These are phyloP conservation scores for Leptosomus discolor DNA, from an alignment of 2,113 vertebrate species.

Conservation along the genomic window DNA sequence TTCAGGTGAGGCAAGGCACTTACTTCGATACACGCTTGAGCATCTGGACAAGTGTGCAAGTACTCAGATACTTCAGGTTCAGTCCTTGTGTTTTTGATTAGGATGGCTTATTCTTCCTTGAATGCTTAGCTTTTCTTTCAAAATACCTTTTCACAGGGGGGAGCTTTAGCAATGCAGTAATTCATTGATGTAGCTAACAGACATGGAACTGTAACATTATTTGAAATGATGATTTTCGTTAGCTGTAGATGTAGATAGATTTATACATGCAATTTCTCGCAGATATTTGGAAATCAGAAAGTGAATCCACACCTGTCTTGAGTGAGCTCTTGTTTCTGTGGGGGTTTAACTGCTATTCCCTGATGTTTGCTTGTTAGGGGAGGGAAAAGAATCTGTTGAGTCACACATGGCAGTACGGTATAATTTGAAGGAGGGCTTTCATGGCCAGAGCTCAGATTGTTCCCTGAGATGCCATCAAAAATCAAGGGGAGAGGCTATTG, in stretches of 20 bases:
- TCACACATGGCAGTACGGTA: background rate
- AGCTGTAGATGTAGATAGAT: too few species aligned
- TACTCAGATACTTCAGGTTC: background rate
- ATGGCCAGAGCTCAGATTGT: background rate
- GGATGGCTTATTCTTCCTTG: background rate
- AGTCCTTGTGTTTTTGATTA: background rate
- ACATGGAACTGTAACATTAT: fast-evolving
- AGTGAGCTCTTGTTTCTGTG: background rate
- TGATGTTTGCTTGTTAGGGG: background rate
- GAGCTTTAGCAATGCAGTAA: background rate
- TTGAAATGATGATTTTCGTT: background rate
- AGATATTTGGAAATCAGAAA: fast-evolving
- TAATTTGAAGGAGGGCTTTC: background rate
- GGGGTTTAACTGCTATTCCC: fast-evolving
- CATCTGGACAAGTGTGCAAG: background rate
- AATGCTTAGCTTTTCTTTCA: background rate
- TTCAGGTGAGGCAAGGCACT: background rate
- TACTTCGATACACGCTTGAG: fast-evolving
- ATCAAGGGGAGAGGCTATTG: background rate
- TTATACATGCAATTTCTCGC: background rate
- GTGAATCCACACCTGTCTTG: background rate
- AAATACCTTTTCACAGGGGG: background rate
- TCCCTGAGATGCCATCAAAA: background rate
- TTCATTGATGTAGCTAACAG: background rate
- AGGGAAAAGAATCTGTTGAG: background rate